These are phyloP conservation scores for Bolborhynchus lineola DNA, from an alignment of 2,113 vertebrate species.

Conservation along the genomic window DNA sequence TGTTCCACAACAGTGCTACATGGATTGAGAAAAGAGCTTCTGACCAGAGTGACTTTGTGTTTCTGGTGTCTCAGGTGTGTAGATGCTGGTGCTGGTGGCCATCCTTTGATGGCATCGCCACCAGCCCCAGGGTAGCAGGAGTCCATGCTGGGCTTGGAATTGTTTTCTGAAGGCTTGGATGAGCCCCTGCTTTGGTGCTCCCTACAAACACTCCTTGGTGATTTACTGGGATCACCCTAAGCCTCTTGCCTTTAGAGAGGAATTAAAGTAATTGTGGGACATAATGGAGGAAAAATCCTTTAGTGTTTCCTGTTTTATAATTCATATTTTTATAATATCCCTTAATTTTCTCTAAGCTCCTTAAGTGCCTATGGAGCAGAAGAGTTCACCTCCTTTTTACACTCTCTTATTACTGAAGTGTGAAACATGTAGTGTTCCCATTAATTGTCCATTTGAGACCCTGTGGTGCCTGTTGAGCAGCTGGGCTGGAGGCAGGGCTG, in stretches of 20 bases:
- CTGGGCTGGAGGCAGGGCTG: rapidly evolving
- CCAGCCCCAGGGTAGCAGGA: background rate
- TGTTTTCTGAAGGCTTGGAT: background rate
- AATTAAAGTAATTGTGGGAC: background rate
- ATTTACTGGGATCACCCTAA: background rate
- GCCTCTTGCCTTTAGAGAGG: background rate
- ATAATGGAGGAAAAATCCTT: background rate
- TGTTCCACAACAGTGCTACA: rapidly evolving
- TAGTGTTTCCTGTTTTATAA: background rate
- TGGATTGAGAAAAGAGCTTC: background rate
- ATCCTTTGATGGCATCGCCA: rapidly evolving
- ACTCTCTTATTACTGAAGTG: background rate
- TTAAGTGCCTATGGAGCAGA: background rate
- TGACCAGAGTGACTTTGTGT: rapidly evolving
- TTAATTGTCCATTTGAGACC: background rate
- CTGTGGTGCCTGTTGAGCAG: background rate
- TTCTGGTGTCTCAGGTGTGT: rapidly evolving
- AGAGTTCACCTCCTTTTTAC: background rate
- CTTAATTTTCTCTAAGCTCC: constrained; percentile 17
- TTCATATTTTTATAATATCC: background rate
- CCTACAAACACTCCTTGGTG: background rate
- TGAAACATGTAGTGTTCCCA: background rate
- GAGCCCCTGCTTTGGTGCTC: background rate
- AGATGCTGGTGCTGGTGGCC: rapidly evolving
- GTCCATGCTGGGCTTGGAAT: rapidly evolving